Conservation (phyloP, 2,888 invertebrate species). For the Cantharis flavilabris region DNA sequence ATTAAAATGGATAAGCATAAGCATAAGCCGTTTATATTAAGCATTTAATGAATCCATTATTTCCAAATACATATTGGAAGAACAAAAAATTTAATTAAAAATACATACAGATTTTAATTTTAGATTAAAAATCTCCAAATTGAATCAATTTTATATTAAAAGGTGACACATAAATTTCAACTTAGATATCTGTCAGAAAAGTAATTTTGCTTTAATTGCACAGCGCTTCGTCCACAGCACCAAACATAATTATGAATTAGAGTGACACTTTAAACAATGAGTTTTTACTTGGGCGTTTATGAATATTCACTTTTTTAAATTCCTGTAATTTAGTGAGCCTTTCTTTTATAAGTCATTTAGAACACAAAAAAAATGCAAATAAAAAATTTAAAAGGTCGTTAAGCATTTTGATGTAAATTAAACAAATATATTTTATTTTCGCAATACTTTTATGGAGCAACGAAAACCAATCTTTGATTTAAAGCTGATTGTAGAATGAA, state of each 20-base stretch:
- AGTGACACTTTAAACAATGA: conserved; percentile 10
- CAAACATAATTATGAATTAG: conserved; percentile 9
- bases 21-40: neutral
- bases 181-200: neutral
- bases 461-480: neutral
- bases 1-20: too few species aligned
- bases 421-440: neutral
- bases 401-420: conserved; percentile 3
- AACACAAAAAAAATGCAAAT: conserved; percentile 13
- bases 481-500: conserved; percentile 1
- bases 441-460: neutral
- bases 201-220: conserved; percentile 1
- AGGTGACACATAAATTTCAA: neutral
- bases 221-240: neutral
- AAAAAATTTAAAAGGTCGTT: conserved; percentile 10
- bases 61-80: neutral
- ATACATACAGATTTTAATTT: neutral
- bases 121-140: neutral
- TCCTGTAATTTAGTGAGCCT: neutral
- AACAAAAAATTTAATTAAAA: neutral
- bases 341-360: neutral
- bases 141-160: neutral
- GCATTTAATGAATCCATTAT: neutral
- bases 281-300: conserved; percentile 7
- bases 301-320: conserved; percentile 14